These are phyloP conservation scores for Cyprinodon variegatus DNA, from an alignment of 2,113 vertebrate species.

Conservation along the genomic window DNA sequence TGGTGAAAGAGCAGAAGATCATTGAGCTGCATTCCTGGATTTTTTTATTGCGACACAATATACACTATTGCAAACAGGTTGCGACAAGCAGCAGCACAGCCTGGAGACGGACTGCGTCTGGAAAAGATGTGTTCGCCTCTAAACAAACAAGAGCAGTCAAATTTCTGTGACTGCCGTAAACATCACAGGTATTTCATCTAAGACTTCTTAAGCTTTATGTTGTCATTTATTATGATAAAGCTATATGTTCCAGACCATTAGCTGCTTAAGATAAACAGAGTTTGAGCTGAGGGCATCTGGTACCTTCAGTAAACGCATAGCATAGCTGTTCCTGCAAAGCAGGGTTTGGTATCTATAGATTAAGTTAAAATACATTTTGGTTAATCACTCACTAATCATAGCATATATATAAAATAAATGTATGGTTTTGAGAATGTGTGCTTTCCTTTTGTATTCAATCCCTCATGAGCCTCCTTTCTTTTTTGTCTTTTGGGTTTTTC, in stretches of 20 bases:
- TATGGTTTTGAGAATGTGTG: too few relatives aligned
- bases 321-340: too few relatives aligned
- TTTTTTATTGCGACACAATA: conserved; percentile 37
- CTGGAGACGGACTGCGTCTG: conserved; percentile 26
- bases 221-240: too few relatives aligned
- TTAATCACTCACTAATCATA: too few relatives aligned
- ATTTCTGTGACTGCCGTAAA: conserved; percentile 2
- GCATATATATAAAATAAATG: too few relatives aligned
- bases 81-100: conserved; percentile 49
- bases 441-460: too few relatives aligned
- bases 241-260: neutral
- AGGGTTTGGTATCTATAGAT: too few relatives aligned
- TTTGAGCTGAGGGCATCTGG: neutral
- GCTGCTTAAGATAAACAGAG: neutral
- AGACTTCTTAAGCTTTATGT: too few relatives aligned
- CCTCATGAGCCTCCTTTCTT: too few relatives aligned
- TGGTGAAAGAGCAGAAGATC: conserved; percentile 12
- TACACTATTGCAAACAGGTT: conserved; percentile 41
- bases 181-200: neutral
- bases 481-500: too few relatives aligned
- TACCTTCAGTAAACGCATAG: neutral
- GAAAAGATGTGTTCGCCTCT: conserved; percentile 20
- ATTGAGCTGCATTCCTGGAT: conserved; percentile 49
- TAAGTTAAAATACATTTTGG: too few relatives aligned
- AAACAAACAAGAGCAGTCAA: conserved; percentile 22